Percentiles rank a stretch among this genome's conserved stretches.
phyloP scores from a whole-genome alignment of 1,140 invertebrate species.

The Argopecten irradians region DNA sequence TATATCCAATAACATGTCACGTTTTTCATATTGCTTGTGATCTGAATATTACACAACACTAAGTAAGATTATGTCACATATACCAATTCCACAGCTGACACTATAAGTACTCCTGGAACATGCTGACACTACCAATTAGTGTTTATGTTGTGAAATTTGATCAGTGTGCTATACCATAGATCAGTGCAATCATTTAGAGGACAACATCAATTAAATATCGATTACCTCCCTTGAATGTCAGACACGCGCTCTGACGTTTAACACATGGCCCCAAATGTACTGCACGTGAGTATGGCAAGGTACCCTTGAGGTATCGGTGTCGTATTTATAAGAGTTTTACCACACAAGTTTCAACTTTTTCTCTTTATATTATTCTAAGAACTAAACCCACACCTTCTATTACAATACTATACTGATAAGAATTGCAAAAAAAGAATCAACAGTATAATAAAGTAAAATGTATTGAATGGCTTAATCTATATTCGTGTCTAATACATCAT shows the following conservation, averaged over 20 bases:
- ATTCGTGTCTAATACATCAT: too few species aligned
- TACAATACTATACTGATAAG: too few species aligned
- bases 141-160: background rate
- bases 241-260: conserved; percentile 2
- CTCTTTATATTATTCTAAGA: too few species aligned
- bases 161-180: background rate
- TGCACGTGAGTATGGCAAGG: background rate
- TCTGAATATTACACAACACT: too few species aligned
- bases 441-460: too few species aligned
- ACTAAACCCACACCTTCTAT: too few species aligned
- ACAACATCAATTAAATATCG: conserved; percentile 12
- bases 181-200: background rate
- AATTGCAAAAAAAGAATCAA: too few species aligned
- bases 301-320: background rate
- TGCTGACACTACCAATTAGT: background rate
- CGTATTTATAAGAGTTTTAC: background rate
- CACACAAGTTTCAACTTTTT: background rate
- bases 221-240: background rate
- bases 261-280: background rate
- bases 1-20: too few species aligned
- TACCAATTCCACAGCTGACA: background rate
- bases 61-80: background rate
- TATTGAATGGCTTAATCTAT: too few species aligned
- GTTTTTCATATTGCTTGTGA: too few species aligned
- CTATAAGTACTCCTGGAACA: background rate